A percentile compares a stretch with the other conserved stretches of the same genome.
phyloP scores from a whole-genome alignment of 2,797 vertebrate species.

The Aeoliscus strigatus region DNA sequence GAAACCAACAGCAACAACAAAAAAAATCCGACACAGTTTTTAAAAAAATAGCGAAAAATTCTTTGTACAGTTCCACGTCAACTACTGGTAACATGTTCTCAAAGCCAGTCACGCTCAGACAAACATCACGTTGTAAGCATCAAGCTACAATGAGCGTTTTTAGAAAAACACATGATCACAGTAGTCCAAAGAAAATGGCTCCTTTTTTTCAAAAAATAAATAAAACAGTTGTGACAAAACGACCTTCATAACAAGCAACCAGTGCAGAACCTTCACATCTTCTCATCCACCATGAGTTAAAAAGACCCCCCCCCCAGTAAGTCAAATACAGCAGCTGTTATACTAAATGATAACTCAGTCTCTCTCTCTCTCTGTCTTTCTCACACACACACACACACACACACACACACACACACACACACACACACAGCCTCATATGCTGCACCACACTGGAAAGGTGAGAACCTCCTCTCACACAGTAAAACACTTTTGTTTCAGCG shows the following conservation, averaged over 20 bases:
- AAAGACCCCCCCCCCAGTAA: slow-evolving; percentile 3
- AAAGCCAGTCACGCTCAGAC: too few species aligned
- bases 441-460: neutral
- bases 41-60: slow-evolving; percentile 71
- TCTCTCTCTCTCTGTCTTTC: too few species aligned
- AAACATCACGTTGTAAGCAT: slow-evolving; percentile 48
- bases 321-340: slow-evolving; percentile 45
- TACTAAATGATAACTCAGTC: too few species aligned
- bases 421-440: neutral
- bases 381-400: slow-evolving; percentile 2
- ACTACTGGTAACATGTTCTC: slow-evolving; percentile 35
- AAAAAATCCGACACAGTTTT: slow-evolving; percentile 49
- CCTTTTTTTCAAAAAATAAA: slow-evolving; percentile 48
- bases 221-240: slow-evolving; percentile 53
- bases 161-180: slow-evolving; percentile 62
- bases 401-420: slow-evolving; percentile 12
- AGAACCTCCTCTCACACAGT: too few species aligned
- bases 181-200: slow-evolving; percentile 66
- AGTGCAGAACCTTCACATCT: slow-evolving; percentile 20
- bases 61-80: slow-evolving; percentile 61
- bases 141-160: slow-evolving; percentile 68
- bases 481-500: too few species aligned
- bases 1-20: slow-evolving; percentile 52
- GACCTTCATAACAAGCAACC: slow-evolving; percentile 42
- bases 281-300: slow-evolving; percentile 16